Evolutionary conservation across 23 tunicate genomes (phyloP).

Genomic region (Phallusia fumigata): DNA sequence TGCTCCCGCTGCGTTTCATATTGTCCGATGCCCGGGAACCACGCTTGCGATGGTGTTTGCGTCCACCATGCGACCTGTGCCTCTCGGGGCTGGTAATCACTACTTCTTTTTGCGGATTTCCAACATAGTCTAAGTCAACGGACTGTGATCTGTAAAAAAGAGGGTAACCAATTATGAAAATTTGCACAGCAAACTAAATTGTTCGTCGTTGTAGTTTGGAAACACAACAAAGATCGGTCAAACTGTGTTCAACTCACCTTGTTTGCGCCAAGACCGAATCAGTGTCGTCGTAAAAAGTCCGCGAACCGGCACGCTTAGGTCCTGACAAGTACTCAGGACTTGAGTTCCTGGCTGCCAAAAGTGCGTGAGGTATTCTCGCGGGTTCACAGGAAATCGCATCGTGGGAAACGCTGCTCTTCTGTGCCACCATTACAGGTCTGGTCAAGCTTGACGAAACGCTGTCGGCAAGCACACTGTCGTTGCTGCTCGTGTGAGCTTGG

Average conservation of each 20-base stretch:
- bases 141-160: background rate
- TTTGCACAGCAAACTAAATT: too few species aligned
- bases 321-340: slow-evolving; percentile 5
- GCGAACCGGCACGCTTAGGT: slow-evolving; percentile 7
- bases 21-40: background rate
- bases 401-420: background rate
- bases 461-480: background rate
- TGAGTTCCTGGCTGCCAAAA: background rate
- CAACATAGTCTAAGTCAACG: background rate
- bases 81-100: background rate
- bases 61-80: background rate
- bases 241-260: background rate
- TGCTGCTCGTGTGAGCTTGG: background rate
- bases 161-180: too few species aligned
- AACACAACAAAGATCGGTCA: background rate
- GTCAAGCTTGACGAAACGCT: background rate
- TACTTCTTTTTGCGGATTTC: background rate
- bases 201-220: background rate
- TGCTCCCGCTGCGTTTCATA: slow-evolving; percentile 24
- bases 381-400: background rate
- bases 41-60: slow-evolving; percentile 19
- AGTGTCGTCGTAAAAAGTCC: slow-evolving; percentile 40
- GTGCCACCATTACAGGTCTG: background rate
- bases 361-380: background rate
- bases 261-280: slow-evolving; percentile 15